Evolutionary conservation across 1,140 invertebrate genomes (phyloP), one percentile per base, ranked within the genome.

Genomic region (Orchestia grillus): DNA sequence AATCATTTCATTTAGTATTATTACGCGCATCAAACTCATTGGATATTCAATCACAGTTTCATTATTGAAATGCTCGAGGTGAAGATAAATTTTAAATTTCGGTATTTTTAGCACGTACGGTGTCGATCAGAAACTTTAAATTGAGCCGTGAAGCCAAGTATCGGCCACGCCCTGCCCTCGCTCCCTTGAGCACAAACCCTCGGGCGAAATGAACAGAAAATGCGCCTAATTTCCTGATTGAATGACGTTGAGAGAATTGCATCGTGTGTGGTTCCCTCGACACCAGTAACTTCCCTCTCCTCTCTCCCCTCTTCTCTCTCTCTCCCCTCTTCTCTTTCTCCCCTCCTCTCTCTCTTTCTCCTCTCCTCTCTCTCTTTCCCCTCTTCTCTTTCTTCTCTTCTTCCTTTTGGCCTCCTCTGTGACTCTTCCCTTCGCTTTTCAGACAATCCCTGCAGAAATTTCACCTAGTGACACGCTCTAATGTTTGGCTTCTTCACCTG

Each of bases 181-280:
- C 92, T 94, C 44, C 92, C 92, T 94, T 3, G 62, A 77, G 62
- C 62, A 77, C 62, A 15, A 77, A 77, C 62, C 62, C 92, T 94
- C 40, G 1, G 8, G 44, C 43, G 44, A 45, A 94, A 45, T 94
- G 92, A 45, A 94, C 92, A 47, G 92, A 94, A 91, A 94, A 94
- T 47, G 92, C 44, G 44, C 44, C 44, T 94, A 94, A 94, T 94
- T 94, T 94, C 92, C 44, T 94, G 92, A 94, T 94, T 94, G 92
- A 77, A 77, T 77, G 62, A 77, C 62, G 62, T 77, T 77, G 62
- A 77, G 28, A 77, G 62, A 77, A 77, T 77, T 77, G 62, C 62
- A 77, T 77, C 62, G 62, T 77, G 11, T 77, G 62, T 77, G 62
- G 62, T 77, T 77, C 62, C 62, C 62, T 77, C 62, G 62, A 77